Percentiles rank a stretch among this genome's conserved stretches.
These are phyloP conservation scores for Pangasianodon hypophthalmus DNA, from an alignment of 2,113 vertebrate genomes.

Conservation along the genomic window DNA sequence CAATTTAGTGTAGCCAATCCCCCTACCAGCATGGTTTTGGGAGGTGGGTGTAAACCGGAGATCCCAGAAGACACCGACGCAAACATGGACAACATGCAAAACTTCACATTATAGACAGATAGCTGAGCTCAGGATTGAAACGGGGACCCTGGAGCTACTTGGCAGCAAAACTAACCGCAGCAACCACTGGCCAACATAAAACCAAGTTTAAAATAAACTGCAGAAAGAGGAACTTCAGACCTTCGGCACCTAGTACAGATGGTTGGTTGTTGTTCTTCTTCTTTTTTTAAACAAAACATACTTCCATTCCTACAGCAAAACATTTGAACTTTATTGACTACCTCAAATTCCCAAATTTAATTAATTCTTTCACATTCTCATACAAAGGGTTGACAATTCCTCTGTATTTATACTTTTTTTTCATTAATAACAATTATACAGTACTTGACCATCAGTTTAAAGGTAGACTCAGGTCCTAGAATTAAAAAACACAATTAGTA, in stretches of 20 bases:
- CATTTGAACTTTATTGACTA: background rate
- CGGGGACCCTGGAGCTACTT: background rate
- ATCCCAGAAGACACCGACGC: background rate
- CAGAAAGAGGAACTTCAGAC: background rate
- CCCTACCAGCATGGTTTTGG: background rate
- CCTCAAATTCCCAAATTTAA: background rate
- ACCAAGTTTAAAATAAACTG: background rate
- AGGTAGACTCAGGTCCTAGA: constrained; percentile 4
- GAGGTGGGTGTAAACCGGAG: background rate
- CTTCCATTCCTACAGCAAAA: background rate
- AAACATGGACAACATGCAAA: background rate
- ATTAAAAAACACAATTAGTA: background rate
- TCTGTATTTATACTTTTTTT: background rate
- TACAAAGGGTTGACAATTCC: background rate
- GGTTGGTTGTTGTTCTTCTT: background rate
- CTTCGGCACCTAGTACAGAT: background rate
- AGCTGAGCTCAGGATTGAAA: background rate
- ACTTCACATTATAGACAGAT: constrained; percentile 4
- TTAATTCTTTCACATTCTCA: background rate
- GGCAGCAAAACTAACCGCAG: background rate
- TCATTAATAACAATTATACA: background rate
- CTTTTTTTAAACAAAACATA: too few species aligned
- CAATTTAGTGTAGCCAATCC: background rate
- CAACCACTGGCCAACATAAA: background rate
- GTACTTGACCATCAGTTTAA: background rate